A percentile compares a stretch with the other conserved stretches of the same genome.
Conservation (phyloP, 64 coral and sea anemone genomes). For the Actinia equina region DNA sequence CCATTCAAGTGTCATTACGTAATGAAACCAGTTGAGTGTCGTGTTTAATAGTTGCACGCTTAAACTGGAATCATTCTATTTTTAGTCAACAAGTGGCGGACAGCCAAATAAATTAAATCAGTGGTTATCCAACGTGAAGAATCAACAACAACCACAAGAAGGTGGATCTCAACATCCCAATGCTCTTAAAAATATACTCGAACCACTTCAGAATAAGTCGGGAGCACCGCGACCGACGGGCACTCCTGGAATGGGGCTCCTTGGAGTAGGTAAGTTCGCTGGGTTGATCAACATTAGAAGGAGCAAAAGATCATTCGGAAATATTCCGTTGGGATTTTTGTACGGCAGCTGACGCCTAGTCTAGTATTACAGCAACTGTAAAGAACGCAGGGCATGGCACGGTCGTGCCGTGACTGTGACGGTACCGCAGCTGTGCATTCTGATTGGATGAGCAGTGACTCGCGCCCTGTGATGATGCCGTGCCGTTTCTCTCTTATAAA, state of each 20-base stretch:
- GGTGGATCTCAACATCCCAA: conserved; percentile 29
- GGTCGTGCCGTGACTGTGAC: too few species aligned
- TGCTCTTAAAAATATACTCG: conserved; percentile 64
- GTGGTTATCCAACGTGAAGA: conserved; percentile 36
- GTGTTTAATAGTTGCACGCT: not conserved
- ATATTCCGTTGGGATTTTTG: not conserved
- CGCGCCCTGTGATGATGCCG: too few species aligned
- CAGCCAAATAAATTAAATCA: conserved; percentile 50
- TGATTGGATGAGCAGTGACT: too few species aligned
- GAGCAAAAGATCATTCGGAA: not conserved
- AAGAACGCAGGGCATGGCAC: too few species aligned
- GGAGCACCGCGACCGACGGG: conserved; percentile 50
- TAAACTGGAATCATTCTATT: not conserved
- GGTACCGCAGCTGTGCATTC: too few species aligned
- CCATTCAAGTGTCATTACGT: too few species aligned
- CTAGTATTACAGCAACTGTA: not conserved
- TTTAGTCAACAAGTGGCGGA: conserved; percentile 14
- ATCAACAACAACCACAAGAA: conserved; percentile 32
- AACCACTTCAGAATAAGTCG: conserved; percentile 70
- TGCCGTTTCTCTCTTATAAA: too few species aligned
- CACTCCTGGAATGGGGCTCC: conserved; percentile 55
- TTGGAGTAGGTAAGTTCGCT: conserved; percentile 63
- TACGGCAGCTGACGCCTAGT: not conserved
- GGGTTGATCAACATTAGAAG: too few species aligned
- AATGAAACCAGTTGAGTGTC: too few species aligned